Evolutionary conservation across 1,140 invertebrate genomes (phyloP), one percentile per base, ranked within the genome.

Genomic region (Notospermus geniculatus): DNA sequence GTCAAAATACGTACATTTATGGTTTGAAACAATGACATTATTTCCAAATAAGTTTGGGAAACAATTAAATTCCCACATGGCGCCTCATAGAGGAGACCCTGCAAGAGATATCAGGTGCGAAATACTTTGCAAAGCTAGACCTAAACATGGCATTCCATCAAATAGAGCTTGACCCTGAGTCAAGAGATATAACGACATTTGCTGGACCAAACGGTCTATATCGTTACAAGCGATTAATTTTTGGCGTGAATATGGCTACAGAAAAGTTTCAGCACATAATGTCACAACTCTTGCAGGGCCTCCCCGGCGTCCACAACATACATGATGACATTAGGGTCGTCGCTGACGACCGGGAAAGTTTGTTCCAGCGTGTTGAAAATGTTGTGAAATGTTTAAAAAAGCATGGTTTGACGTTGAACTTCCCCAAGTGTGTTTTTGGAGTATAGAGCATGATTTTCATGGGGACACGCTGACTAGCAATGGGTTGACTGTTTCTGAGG

Each of bases 71-170:
- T n/a, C n/a, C n/a, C n/a, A n/a, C n/a, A n/a, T n/a, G n/a, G n/a
- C n/a, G n/a, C n/a, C n/a, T n/a, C n/a, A n/a, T n/a, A n/a, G n/a
- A n/a, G n/a, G n/a, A n/a, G n/a, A n/a, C 68, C 1, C 66, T 64
- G 36, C 65, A 72, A 0, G 66, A 70, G 19, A 70, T 69, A 68
- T 41, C 45, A 23, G 41, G 53, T 27, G 64, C 65, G 1, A 67
- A 69, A 46, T 23, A 58, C 13, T 63, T 66, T 39, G 54, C 62
- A 25, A 70, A 66, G 22, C 50, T 68, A 23, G 68, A 72, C 50
- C 41, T 72, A 7, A 69, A 63, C 11, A 57, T 52, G 19, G 68
- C 59, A 13, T 73, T 62, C 59, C 68, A 73, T 60, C 72, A 74
- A 54, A 13, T 74, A 2, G 65, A 62, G 29, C 43, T 70, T 2